These are phyloP conservation scores for Sitophilus oryzae DNA, from an alignment of 1,140 invertebrate genomes.

Conservation along the genomic window DNA sequence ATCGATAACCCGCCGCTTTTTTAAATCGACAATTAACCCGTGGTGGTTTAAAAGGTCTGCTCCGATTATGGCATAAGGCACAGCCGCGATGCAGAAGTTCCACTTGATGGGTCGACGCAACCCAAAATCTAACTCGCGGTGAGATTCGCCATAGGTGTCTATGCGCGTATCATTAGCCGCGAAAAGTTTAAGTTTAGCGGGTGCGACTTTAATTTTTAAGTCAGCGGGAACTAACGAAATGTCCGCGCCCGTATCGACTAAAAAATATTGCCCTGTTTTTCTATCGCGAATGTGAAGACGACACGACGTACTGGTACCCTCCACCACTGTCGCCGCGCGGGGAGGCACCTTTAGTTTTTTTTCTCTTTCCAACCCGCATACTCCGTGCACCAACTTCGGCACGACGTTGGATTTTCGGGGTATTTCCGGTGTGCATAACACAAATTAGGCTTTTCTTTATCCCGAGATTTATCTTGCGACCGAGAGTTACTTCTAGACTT, in stretches of 20 bases:
- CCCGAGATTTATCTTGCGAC: background rate
- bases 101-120: conserved; percentile 33
- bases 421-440: conserved; percentile 1
- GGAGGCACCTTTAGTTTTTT: conserved; percentile 4
- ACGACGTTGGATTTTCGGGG: background rate
- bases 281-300: conserved; percentile 3
- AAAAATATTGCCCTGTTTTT: background rate
- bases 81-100: conserved; percentile 42
- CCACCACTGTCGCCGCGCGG: conserved; percentile 2
- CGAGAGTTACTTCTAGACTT: background rate
- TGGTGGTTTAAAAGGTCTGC: conserved; percentile 41
- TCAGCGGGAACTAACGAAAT: background rate
- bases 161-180: background rate
- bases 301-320: background rate
- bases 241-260: background rate
- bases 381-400: conserved; percentile 2
- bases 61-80: conserved; percentile 40
- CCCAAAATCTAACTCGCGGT: background rate
- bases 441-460: conserved; percentile 4
- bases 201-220: background rate
- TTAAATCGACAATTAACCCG: conserved; percentile 38
- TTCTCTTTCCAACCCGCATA: conserved; percentile 1
- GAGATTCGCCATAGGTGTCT: background rate
- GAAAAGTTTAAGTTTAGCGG: background rate
- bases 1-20: conserved; percentile 36